Evolutionary conservation across 2,113 vertebrate genomes (phyloP).

Genomic region (Macrotis lagotis): DNA sequence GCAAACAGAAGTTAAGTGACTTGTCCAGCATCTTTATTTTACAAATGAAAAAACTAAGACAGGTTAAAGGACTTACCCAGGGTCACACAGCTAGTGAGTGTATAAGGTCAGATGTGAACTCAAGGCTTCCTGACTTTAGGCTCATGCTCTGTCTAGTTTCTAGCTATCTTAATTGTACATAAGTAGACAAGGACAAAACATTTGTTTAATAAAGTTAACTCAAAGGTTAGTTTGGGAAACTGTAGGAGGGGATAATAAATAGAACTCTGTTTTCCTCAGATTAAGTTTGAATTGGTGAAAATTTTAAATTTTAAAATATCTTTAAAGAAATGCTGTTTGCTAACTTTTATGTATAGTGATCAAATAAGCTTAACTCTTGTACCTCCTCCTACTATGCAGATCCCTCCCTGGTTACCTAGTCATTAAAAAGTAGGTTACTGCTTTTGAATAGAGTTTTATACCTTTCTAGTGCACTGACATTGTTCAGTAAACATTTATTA

Average conservation of each 20-base stretch:
- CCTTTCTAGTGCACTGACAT: not conserved
- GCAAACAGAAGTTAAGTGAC: slow-evolving; percentile 13
- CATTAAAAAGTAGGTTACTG: not conserved
- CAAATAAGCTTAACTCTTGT: not conserved
- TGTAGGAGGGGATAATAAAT: not conserved
- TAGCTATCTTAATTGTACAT: too few species aligned
- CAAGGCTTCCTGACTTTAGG: slow-evolving; percentile 31
- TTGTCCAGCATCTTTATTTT: too few species aligned
- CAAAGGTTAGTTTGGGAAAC: not conserved
- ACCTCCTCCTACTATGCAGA: not conserved
- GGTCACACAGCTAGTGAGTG: slow-evolving; percentile 17
- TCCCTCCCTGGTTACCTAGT: not conserved
- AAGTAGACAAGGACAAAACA: too few species aligned
- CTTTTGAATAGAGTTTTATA: not conserved
- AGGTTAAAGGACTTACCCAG: slow-evolving; percentile 7
- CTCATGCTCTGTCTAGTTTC: not conserved
- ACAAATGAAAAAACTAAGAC: too few species aligned
- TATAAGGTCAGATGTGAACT: not conserved
- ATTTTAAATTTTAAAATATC: slow-evolving; percentile 35
- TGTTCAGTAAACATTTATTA: too few species aligned
- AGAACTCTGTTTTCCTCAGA: not conserved
- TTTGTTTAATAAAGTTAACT: not conserved
- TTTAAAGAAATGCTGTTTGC: slow-evolving; percentile 33
- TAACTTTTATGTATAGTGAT: slow-evolving; percentile 29
- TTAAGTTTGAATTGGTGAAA: not conserved